Conservation (phyloP, 2,797 vertebrate genomes). For the Lacerta bilineata region DNA sequence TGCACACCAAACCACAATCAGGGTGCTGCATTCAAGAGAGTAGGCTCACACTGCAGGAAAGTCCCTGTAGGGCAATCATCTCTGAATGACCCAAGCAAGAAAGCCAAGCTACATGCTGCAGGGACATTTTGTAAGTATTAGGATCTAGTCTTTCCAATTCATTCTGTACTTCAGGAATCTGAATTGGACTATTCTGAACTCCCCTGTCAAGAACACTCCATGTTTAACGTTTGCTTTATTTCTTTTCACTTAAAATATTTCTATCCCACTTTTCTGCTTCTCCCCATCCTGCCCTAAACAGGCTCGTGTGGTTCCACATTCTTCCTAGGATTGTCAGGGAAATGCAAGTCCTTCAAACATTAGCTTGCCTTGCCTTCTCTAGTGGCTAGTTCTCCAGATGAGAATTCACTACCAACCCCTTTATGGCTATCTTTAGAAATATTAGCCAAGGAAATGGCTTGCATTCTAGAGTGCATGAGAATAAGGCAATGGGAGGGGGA, state of each 20-base stretch:
- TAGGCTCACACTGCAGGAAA: neutral
- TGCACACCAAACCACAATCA: neutral
- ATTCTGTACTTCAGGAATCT: neutral
- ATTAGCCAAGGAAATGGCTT: constrained; percentile 7
- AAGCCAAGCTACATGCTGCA: neutral
- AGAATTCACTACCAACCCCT: neutral
- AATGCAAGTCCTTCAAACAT: neutral
- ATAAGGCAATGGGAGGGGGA: neutral
- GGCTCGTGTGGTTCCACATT: neutral
- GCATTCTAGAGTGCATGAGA: neutral
- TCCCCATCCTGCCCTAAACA: neutral
- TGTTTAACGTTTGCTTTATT: neutral
- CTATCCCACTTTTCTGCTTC: neutral
- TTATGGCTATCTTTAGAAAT: neutral
- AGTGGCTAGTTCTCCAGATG: neutral
- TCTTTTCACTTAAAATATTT: neutral
- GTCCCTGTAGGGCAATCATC: neutral
- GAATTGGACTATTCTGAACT: too few species aligned
- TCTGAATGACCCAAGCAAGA: neutral
- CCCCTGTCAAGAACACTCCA: neutral
- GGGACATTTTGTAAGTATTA: neutral
- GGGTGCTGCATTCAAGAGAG: neutral
- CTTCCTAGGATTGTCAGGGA: neutral
- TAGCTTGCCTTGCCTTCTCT: neutral
- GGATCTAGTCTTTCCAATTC: neutral